Base-by-base conservation (phyloP, 2,888 invertebrate genomes). In the Orthosia incerta region DNA sequence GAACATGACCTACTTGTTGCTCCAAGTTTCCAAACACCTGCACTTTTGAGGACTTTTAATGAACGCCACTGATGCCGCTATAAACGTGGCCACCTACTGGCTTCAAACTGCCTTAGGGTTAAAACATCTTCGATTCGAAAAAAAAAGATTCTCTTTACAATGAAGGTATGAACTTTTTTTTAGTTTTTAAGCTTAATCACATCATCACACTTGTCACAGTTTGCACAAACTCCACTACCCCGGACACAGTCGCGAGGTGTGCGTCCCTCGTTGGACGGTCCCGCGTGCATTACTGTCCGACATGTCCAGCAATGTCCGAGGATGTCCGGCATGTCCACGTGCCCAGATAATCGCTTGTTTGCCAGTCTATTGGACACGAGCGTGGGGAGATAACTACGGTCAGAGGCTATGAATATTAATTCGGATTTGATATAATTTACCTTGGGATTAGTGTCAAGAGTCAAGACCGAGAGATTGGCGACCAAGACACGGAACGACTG, bases 331-430 rank as follows among this genome's bases (percentile, higher is more conserved):
- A 61, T 66, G 68, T 67, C 77, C 79, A 63, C 64, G 73, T 69
- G 76, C 51, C 59, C 64, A 48, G 81, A 86, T 83, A 83, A 62
- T 68, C 23, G 63, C 46, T 13, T 62, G 55, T 61, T 65, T 31
- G 66, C 18, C 45, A 60, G 67, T 71, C 71, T 70, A 83, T 83
- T 75, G 77, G 59, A 56, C 68, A 57, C 57, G 69, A 59, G 64
- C 76, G 79, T 79, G 79, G 85, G 79, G 18, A 31, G 9, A 18
- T 20, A 61, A 66, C 61, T 15, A 56, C 56, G 51, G 70, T 12
- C 67, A 53, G 59, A 53, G 59, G 62, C 51, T 72, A 79, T 66
- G 71, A 65, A 69, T 75, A 66, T 74, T 80, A 84, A 77, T 83
- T 50, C 31, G 4, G 48, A 71, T 65, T 68, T 71, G 48, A 83